Evolutionary conservation across 2,888 invertebrate genomes (phyloP).

Genomic region (Diarsia dahlii): DNA sequence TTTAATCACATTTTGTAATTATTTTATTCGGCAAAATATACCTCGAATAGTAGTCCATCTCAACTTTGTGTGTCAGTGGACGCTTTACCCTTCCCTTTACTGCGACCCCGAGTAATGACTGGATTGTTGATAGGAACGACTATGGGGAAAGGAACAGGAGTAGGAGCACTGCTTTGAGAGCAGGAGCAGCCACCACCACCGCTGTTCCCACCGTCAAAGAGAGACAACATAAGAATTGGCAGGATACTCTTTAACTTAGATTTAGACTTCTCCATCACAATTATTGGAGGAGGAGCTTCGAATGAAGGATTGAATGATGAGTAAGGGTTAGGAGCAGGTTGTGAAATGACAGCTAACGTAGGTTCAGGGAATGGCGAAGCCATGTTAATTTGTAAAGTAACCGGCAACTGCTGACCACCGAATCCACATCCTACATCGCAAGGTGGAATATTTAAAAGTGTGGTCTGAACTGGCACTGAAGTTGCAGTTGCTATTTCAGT

Average conservation of each 20-base stretch:
- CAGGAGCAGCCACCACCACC: slow-evolving; percentile 61
- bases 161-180: slow-evolving; percentile 64
- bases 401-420: slow-evolving; percentile 61
- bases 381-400: slow-evolving; percentile 77
- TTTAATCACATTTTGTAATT: not conserved
- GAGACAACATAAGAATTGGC: slow-evolving; percentile 74
- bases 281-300: slow-evolving; percentile 59
- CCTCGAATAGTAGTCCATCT: not conserved
- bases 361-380: slow-evolving; percentile 73
- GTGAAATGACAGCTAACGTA: slow-evolving; percentile 68
- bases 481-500: slow-evolving; percentile 13
- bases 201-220: slow-evolving; percentile 69
- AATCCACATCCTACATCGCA: not conserved
- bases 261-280: slow-evolving; percentile 72
- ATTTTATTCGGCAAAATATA: not conserved
- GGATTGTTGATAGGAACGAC: slow-evolving; percentile 74
- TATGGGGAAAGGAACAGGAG: slow-evolving; percentile 77
- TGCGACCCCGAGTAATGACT: slow-evolving; percentile 62
- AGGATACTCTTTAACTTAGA: slow-evolving; percentile 72
- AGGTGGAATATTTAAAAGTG: slow-evolving; percentile 16
- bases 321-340: slow-evolving; percentile 39
- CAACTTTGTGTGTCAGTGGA: not conserved
- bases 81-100: slow-evolving; percentile 18
- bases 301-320: slow-evolving; percentile 46
- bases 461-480: slow-evolving; percentile 23